Evolutionary conservation across 2,797 vertebrate genomes (phyloP).

Genomic region (Basileuterus tristriatus): DNA sequence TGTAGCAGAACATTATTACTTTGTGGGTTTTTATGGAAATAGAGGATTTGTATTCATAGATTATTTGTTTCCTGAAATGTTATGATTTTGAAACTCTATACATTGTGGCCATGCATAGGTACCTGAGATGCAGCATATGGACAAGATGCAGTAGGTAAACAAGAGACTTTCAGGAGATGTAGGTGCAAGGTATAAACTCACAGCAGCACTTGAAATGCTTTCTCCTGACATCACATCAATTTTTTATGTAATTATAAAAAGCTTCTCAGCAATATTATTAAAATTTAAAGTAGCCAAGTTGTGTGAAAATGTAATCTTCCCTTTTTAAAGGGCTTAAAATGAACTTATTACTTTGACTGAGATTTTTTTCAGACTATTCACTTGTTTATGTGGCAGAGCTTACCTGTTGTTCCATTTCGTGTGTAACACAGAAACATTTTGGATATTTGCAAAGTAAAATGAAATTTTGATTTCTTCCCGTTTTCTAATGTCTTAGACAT

Average conservation of each 20-base stretch:
- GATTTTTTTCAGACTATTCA: not conserved
- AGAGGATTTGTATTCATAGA: not conserved
- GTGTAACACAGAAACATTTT: not conserved
- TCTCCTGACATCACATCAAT: not conserved
- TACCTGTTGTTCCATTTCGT: not conserved
- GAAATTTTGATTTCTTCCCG: not conserved
- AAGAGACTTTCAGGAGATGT: not conserved
- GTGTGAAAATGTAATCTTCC: not conserved
- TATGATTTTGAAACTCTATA: not conserved
- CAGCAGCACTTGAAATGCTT: constrained; percentile 12
- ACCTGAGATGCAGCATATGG: not conserved
- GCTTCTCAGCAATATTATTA: constrained; percentile 33
- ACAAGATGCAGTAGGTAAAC: not conserved
- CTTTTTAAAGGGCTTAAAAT: not conserved
- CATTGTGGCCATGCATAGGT: not conserved
- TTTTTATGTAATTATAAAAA: constrained; percentile 49
- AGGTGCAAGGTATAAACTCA: not conserved
- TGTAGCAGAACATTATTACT: not conserved
- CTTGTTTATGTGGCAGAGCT: not conserved
- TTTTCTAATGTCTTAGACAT: not conserved
- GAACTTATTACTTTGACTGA: not conserved
- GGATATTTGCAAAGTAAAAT: not conserved
- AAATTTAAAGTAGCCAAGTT: constrained; percentile 28
- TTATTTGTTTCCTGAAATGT: not conserved
- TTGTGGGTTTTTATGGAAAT: not conserved